These are phyloP conservation scores for Liparis tanakae DNA, from an alignment of 2,797 vertebrate genomes.

Conservation along the genomic window DNA sequence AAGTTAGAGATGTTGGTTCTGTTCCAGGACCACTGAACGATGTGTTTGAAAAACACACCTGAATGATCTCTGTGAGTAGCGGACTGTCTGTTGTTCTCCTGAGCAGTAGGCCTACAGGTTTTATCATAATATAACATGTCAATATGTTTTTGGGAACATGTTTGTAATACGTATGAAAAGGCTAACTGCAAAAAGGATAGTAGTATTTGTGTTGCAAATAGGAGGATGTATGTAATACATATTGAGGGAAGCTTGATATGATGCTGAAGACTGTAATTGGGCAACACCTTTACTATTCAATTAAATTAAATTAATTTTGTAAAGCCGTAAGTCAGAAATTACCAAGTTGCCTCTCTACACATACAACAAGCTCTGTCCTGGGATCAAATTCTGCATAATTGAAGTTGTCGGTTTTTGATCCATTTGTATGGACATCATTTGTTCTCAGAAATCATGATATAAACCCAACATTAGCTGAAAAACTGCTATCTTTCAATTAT, in stretches of 20 bases:
- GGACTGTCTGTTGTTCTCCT: background rate
- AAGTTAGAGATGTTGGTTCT: background rate
- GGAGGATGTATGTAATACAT: background rate
- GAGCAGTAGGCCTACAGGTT: background rate
- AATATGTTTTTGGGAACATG: background rate
- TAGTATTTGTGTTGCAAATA: background rate
- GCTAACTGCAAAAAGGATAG: background rate
- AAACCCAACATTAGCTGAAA: background rate
- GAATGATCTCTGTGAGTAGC: background rate
- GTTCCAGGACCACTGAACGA: background rate
- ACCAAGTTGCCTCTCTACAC: too few relatives aligned
- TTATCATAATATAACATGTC: background rate
- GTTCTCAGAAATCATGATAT: background rate
- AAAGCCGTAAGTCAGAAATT: too few relatives aligned
- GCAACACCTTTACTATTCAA: background rate
- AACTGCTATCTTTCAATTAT: constrained; percentile 1
- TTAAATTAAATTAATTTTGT: too few relatives aligned
- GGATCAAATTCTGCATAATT: background rate
- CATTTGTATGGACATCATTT: background rate
- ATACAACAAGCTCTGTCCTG: too few relatives aligned
- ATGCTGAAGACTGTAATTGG: background rate
- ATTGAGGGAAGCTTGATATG: background rate
- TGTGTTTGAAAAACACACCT: background rate
- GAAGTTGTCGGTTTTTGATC: background rate
- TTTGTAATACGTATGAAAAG: background rate